Conservation (phyloP, 2,797 vertebrate genomes). For the Pipistrellus kuhlii region DNA sequence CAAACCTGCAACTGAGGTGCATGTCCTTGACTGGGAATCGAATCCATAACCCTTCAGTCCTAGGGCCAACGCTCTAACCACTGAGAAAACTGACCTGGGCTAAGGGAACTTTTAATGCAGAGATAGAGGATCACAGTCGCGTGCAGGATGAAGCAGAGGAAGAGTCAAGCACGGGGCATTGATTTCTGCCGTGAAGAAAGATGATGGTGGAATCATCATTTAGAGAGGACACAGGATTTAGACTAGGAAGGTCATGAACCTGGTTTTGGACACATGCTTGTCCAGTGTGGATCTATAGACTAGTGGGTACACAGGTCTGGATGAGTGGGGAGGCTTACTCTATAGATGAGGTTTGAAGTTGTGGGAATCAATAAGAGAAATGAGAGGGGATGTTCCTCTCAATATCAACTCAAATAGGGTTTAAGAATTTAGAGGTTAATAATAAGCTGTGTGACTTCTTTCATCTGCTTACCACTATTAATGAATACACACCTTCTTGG, state of each 20-base stretch:
- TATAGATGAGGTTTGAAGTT: background rate
- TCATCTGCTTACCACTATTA: slow-evolving; percentile 44
- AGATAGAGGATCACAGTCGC: background rate
- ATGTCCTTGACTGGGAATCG: no score
- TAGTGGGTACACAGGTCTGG: background rate
- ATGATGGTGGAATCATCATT: background rate
- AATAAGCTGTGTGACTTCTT: background rate
- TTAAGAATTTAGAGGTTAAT: slow-evolving; percentile 30
- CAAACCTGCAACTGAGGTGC: no score
- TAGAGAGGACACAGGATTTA: background rate
- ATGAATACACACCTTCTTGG: background rate
- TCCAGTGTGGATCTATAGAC: background rate
- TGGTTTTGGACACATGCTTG: background rate
- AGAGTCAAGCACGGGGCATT: background rate
- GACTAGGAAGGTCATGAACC: background rate
- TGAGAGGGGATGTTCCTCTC: background rate
- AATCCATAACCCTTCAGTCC: no score
- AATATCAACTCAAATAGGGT: background rate
- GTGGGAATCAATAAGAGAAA: background rate
- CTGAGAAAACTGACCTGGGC: background rate
- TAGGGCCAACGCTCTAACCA: no score
- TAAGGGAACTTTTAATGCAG: background rate
- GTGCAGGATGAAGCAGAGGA: background rate
- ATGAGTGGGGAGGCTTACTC: background rate
- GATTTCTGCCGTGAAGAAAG: background rate